Evolutionary conservation across 2,113 vertebrate species (phyloP).

Genomic region (Gadus chalcogrammus): DNA sequence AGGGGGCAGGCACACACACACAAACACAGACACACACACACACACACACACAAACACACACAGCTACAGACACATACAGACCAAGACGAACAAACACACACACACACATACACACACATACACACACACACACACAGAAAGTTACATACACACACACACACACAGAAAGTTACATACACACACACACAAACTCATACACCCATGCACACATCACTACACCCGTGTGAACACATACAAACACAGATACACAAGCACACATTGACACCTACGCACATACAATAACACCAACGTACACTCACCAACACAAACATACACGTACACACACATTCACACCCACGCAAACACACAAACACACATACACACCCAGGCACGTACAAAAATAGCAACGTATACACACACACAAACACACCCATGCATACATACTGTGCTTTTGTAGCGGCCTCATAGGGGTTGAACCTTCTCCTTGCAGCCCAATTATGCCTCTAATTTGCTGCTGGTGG

Average conservation of each 20-base stretch:
- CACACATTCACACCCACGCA: not conserved
- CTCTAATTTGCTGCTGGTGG: constrained; percentile 9
- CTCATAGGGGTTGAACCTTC: not conserved
- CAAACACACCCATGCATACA: constrained; percentile 18
- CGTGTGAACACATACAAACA: not conserved
- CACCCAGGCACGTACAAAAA: not conserved
- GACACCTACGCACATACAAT: not conserved
- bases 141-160: no score
- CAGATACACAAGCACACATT: not conserved
- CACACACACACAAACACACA: no score
- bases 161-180: no score
- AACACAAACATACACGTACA: not conserved
- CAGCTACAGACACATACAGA: no score
- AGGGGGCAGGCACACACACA: no score
- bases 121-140: no score
- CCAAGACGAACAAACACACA: no score
- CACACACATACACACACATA: no score
- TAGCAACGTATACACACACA: not conserved
- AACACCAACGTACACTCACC: not conserved
- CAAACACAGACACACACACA: no score
- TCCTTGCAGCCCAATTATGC: not conserved
- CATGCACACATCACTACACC: no score
- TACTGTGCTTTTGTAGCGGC: not conserved
- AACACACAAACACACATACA: not conserved
- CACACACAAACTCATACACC: no score